phyloP scores from a whole-genome alignment of 2,797 vertebrate species.

The Myotis planiceps region DNA sequence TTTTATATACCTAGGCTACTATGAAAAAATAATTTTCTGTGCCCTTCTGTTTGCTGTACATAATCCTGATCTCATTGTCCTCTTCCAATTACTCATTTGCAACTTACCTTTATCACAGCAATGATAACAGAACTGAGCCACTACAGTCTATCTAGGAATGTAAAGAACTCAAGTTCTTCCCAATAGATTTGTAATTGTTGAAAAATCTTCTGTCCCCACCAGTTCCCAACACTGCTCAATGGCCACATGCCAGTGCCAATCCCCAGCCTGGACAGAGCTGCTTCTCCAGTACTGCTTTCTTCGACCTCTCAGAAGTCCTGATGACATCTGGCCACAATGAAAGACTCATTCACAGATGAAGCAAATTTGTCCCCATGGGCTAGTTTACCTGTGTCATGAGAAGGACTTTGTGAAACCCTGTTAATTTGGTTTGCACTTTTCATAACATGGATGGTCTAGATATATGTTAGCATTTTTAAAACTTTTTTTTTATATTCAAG shows the following conservation, averaged over 20 bases:
- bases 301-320: constrained; percentile 94
- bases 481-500: constrained; percentile 86
- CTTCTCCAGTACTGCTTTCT: constrained; percentile 93
- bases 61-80: background rate
- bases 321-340: constrained; percentile 83
- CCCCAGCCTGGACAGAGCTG: constrained; percentile 90
- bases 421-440: constrained; percentile 90
- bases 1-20: background rate
- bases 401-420: constrained; percentile 87
- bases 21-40: background rate
- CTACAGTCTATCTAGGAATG: background rate
- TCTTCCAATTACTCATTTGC: background rate
- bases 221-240: constrained; percentile 96
- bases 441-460: constrained; percentile 88
- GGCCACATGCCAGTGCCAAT: constrained; percentile 93
- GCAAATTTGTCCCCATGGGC: constrained; percentile 82
- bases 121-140: background rate
- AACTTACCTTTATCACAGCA: background rate
- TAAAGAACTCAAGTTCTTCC: background rate
- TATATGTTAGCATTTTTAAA: constrained; percentile 87
- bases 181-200: background rate
- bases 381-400: constrained; percentile 87
- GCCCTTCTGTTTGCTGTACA: background rate
- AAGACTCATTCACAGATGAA: constrained; percentile 84
- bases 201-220: constrained; percentile 81